Conservation (phyloP, 2,888 invertebrate genomes). For the Frankliniella intonsa region DNA sequence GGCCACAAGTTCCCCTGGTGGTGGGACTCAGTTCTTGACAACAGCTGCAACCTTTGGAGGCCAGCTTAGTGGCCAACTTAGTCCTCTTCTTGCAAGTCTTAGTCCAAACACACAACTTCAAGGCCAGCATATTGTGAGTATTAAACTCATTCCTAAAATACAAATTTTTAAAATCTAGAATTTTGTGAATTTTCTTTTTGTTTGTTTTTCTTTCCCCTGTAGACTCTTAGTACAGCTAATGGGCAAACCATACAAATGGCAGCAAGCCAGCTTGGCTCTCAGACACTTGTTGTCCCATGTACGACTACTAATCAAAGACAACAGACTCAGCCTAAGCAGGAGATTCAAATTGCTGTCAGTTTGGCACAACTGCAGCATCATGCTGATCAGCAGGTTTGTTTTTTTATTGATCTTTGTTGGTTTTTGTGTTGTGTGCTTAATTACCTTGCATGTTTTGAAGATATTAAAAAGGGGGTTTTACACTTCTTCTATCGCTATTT, state of each 20-base stretch:
- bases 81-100: slow-evolving; percentile 70
- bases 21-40: slow-evolving; percentile 40
- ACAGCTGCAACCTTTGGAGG: slow-evolving; percentile 39
- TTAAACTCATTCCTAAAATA: neutral
- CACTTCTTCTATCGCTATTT: neutral
- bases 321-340: slow-evolving; percentile 37
- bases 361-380: neutral
- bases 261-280: slow-evolving; percentile 50
- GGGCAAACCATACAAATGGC: neutral
- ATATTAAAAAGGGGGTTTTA: neutral
- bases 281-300: slow-evolving; percentile 67
- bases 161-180: neutral
- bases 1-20: slow-evolving; percentile 39
- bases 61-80: slow-evolving; percentile 62
- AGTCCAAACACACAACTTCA: slow-evolving; percentile 63
- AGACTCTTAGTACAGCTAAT: slow-evolving; percentile 53
- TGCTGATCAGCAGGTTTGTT: slow-evolving; percentile 8
- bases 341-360: slow-evolving; percentile 15
- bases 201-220: neutral
- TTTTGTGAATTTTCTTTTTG: neutral
- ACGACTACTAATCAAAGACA: slow-evolving; percentile 44
- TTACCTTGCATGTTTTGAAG: neutral
- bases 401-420: no score
- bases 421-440: no score
- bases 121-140: neutral